Base-by-base conservation (phyloP, 2,888 invertebrate genomes). In the Lithophane leautieri region DNA sequence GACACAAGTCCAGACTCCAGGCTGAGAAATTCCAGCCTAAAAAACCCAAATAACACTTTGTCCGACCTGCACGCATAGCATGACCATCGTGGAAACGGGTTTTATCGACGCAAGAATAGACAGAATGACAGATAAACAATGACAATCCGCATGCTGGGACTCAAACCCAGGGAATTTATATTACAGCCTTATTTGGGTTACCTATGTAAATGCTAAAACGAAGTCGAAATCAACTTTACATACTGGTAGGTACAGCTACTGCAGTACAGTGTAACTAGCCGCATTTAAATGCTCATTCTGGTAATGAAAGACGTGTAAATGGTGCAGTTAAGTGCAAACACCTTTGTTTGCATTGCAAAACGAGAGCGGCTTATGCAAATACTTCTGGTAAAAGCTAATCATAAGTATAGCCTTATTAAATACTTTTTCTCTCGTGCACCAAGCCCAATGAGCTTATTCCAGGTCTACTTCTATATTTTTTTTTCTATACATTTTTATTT, bases 251-350 rank as follows among this genome's bases (percentile, higher is more conserved):
- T 50, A 14, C 6, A 16, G 42, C 28, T 16, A 42, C 4, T 68
- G 4, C 47, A 47, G 28, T 50, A 28, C 28, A 44, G 28, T 44
- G 61, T 73, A 47, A 67, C 61, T 34, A 50, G 22, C 25, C 22
- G 6, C 19, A 56, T 67, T 63, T 16, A 58, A 73, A 62, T 28
- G 12, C 12, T 74, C 22, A 28, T 63, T 8, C 19, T 14, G 28
- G n/a, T 78, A 56, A 72, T 78, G 54, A 79, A 66, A 61, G n/a
- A 67, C 52, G 40, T 65, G 65, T 56, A 28, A 66, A 79, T 40
- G 71, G 47, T 25, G 28, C 40, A 56, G n/a, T 69, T 8, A 65
- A 44, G 28, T 62, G 47, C n/a, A 40, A 40, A 28, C 40, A 66
- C 42, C 19, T 66, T 47, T 34, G 47, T 72, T 66, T 56, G 66